Conservation (phyloP, 2,888 invertebrate genomes). For the Campaea margaritaria region DNA sequence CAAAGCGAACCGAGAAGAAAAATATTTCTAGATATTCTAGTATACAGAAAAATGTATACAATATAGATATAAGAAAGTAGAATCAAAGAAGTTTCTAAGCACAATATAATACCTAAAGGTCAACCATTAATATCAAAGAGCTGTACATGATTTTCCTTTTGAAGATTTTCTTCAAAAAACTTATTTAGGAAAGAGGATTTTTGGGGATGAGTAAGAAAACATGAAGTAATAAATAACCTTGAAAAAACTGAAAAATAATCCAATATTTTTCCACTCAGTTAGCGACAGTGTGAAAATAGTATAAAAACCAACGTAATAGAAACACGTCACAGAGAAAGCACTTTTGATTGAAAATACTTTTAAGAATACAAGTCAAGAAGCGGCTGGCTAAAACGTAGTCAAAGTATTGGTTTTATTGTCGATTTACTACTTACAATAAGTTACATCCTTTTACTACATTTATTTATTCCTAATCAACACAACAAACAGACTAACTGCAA, state of each 20-base stretch:
- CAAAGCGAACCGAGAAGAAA: not conserved
- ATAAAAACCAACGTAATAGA: not conserved
- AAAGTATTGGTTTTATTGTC: too few species aligned
- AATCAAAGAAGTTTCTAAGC: not conserved
- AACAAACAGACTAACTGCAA: too few species aligned
- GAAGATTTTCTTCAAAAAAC: not conserved
- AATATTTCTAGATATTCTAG: not conserved
- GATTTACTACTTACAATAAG: too few species aligned
- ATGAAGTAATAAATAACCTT: conserved; percentile 1
- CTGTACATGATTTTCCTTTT: conserved; percentile 9
- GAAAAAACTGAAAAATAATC: not conserved
- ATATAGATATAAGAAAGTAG: not conserved
- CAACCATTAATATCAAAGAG: conserved; percentile 8
- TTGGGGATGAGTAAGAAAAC: conserved; percentile 10
- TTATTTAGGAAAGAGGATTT: conserved; percentile 9
- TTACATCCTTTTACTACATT: too few species aligned
- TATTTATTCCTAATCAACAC: too few species aligned
- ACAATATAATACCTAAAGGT: conserved; percentile 1
- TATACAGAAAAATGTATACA: conserved; percentile 4
- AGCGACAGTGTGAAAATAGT: not conserved
- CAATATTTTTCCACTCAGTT: not conserved
- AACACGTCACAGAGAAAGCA: too few species aligned
- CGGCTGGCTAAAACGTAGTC: too few species aligned
- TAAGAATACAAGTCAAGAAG: too few species aligned
- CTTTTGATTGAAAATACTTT: not conserved